Evolutionary conservation across 2,113 vertebrate genomes (phyloP).

Genomic region (Lepus timidus): DNA sequence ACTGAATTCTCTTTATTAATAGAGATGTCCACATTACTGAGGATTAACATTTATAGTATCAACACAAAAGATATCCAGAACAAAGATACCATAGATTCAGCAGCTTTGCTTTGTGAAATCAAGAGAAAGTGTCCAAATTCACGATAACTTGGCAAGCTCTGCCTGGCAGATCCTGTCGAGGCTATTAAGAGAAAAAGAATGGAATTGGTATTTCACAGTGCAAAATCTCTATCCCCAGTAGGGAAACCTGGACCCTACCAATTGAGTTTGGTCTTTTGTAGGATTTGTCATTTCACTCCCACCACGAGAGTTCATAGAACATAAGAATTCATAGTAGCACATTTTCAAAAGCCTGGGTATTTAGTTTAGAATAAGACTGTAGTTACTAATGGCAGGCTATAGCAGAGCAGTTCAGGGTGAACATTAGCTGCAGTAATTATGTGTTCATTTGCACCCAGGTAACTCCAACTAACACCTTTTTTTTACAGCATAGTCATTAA

Average conservation of each 20-base stretch:
- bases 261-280: background rate
- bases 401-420: background rate
- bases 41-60: background rate
- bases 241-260: background rate
- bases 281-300: background rate
- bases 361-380: background rate
- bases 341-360: background rate
- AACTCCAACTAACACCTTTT: conserved; percentile 1
- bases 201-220: background rate
- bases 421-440: background rate
- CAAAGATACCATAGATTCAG: background rate
- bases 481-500: background rate
- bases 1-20: background rate
- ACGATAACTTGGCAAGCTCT: background rate
- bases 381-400: background rate
- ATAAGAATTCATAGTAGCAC: background rate
- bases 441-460: background rate
- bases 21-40: background rate
- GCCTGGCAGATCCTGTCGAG: too few species aligned
- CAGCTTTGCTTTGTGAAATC: background rate
- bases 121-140: background rate
- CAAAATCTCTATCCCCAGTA: background rate
- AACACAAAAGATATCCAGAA: background rate
- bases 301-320: background rate
- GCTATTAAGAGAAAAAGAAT: conserved; percentile 18